Evolutionary conservation across 2,888 invertebrate species (phyloP), one percentile per base, ranked within the genome.

Genomic region (Sesia bembeciformis): DNA sequence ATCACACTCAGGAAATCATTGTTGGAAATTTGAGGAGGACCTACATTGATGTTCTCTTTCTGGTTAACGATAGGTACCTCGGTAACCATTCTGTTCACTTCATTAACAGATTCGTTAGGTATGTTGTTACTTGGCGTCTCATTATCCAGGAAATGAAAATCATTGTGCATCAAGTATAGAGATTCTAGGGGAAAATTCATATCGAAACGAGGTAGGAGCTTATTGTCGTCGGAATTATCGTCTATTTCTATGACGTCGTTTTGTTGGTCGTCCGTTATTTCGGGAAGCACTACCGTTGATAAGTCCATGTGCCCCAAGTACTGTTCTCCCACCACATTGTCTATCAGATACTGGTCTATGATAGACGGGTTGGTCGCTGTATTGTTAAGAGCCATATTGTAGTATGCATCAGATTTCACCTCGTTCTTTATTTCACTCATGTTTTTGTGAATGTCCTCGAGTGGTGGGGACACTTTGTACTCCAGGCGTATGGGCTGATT

Each of bases 221-320:
- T 89, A 53, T 76, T 87, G 56, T 89, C 89, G 41, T 89, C 88
- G 0, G 89, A 89, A 60, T 87, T 89, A 56, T 89, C 89, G 51
- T 89, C 89, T 8, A 89, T 89, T 64, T 89, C 89, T 56, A 89
- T 89, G 3, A 89, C 84, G 54, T 88, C 88, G 46, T 75, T 84
- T 59, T 84, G 84, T 39, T 79, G 79, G 3, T 80, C 66, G 52
- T 71, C 82, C 0, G 78, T 65, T 7, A 78, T 74, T 40, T 82
- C 84, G 6, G 83, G 80, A 4, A 87, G 60, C 0, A 79, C 78
- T 0, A 79, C 78, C 2, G 74, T 67, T 0, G 87, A 76, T 3
- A 88, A 61, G 57, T 88, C 89, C 60, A 88, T 60, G 41, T 86
- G 84, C 0, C 76, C 73, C 0, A 79, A 60, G 59, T 86, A 89